Evolutionary conservation across 2,797 vertebrate species (phyloP).

Genomic region (Onychomys arenicola): DNA sequence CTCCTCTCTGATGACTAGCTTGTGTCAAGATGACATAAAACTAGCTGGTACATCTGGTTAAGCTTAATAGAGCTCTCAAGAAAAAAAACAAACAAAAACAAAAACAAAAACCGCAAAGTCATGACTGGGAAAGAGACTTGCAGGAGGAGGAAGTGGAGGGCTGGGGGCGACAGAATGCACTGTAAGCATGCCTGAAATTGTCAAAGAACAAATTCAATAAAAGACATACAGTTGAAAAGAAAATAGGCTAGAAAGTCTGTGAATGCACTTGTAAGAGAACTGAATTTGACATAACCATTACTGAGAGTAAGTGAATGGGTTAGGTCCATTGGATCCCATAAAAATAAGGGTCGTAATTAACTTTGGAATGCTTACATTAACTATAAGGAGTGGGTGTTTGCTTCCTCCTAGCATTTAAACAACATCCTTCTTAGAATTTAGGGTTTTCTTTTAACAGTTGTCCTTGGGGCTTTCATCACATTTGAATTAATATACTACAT

Average conservation of each 20-base stretch:
- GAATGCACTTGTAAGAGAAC: slow-evolving; percentile 12
- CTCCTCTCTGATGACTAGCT: not conserved
- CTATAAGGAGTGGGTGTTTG: no score
- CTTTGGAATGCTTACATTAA: not conserved
- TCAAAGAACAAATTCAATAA: not conserved
- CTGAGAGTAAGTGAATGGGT: slow-evolving; percentile 14
- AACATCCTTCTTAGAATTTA: not conserved
- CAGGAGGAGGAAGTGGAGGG: not conserved
- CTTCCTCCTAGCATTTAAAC: not conserved
- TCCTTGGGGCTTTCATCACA: not conserved
- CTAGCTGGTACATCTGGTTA: not conserved
- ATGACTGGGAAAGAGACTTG: not conserved
- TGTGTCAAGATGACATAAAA: not conserved
- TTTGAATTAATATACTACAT: not conserved
- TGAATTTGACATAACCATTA: not conserved
- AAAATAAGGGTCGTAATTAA: not conserved
- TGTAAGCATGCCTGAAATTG: not conserved
- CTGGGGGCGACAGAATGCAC: not conserved
- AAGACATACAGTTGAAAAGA: no score
- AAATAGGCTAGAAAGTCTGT: slow-evolving; percentile 11
- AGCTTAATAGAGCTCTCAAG: not conserved
- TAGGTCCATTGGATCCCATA: not conserved
- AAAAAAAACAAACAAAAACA: not conserved
- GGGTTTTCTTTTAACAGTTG: not conserved
- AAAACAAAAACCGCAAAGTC: not conserved